Evolutionary conservation across 2,113 vertebrate species (phyloP), one percentile per base, ranked within the genome.

Genomic region (Australoheros scitulus): DNA sequence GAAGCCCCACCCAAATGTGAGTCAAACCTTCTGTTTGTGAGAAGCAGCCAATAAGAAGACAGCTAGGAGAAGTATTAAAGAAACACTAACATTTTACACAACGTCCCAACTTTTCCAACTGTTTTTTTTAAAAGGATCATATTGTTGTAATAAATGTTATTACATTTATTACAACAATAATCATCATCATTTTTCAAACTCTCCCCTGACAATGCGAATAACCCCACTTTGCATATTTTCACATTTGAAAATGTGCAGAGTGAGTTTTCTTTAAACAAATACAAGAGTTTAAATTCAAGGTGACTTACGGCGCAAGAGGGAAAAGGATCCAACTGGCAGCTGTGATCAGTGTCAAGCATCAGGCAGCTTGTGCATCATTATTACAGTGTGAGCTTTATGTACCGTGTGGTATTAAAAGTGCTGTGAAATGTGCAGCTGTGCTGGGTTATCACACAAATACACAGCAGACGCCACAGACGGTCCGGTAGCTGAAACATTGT

Each of bases 1-100:
- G 11, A 11, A 11, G 41, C 11, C 61, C 34, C 34, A 22, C 61
- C 61, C 20, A 0, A 13, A 20, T 0, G 11, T 34, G 4, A 6
- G 3, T 2, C 11, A 63, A 38, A 38, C 34, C 61, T 63, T 63
- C 32, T 36, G 20, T 36, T 36, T 63, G 5, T 63, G 18, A 2
- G 61, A n/a, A 36, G 61, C 18, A 60, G 58, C 58, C 24, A 29
- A 6, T n/a, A 36, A 36, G 17, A 61, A 61, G 29, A 61, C 34
- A 61, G 17, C 9, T 29, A 29, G 29, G 29, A 29, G 29, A 29
- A 26, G 26, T 26, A 26, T 26, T 26, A 26, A 26, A 26, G 26
- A 26, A 26, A 26, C 26, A 26, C 26, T 26, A 29, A 29, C 3
- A 4, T 29, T 29, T 29, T 29, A 29, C 29, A 29, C 29, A 29